Evolutionary conservation across 2,888 invertebrate genomes (phyloP), one percentile per base, ranked within the genome.

Genomic region (Volucella inanis): DNA sequence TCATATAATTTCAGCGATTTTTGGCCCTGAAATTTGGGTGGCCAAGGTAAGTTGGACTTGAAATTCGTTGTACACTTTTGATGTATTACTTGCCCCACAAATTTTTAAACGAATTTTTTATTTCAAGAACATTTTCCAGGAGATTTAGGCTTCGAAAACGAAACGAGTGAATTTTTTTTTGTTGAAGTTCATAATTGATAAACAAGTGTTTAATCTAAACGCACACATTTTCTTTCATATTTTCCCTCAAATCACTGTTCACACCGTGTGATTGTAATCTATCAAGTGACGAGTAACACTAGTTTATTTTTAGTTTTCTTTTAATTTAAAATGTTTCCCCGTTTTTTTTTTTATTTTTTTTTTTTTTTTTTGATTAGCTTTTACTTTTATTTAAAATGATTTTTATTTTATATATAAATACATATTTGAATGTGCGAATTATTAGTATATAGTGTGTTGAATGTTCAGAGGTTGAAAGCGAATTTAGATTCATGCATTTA

Each of bases 21-120:
- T 98, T 90, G 99, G 99, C 10, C 94, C 97, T 15, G 93, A 94
- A 87, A 94, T 99, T 88, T 99, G 99, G 99, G 94, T 95, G 88
- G 93, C 93, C 83, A 94, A 95, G 94, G 96, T 96, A 93, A 88
- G 89, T 18, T 31, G 12, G 38, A 15, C 18, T 9, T 61, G 54
- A 62, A 55, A 38, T 9, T 14, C 61, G 52, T 49, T 52, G 50
- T 52, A 50, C 65, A 74, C 14, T 18, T 39, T 52, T 50, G 64
- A 55, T 71, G 80, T 71, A 52, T 38, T 87, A 77, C 57, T 61
- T 47, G 0, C 18, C 80, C 82, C 74, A 87, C 85, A 74, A 68
- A 84, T 59, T 75, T 49, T 54, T 31, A 57, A 31, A 31, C 6
- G 6, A 31, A 54, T 70, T 67, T 22, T 67, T 41, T 72, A 85